Percentiles rank a stretch among this genome's conserved stretches.
phyloP scores from a whole-genome alignment of 2,888 invertebrate genomes.

The Marronus borbonicus region DNA sequence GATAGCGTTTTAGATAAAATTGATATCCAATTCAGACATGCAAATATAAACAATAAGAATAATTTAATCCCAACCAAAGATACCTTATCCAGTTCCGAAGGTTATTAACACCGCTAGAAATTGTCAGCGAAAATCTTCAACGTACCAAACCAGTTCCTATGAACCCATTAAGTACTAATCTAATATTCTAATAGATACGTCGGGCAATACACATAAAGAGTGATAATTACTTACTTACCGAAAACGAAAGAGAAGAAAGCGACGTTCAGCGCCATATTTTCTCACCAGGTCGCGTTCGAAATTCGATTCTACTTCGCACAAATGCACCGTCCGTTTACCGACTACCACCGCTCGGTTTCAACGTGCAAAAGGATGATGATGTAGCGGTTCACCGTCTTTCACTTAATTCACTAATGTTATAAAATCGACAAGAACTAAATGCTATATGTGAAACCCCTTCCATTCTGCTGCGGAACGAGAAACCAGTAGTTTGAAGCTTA shows the following conservation, averaged over 20 bases:
- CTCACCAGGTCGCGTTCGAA: neutral
- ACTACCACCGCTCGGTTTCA: neutral
- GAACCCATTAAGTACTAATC: too few species aligned
- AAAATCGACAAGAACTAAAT: constrained; percentile 61
- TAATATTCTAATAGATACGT: too few species aligned
- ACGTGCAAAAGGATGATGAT: neutral
- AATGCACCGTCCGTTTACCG: neutral
- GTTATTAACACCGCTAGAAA: too few species aligned
- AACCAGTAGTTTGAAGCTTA: constrained; percentile 29
- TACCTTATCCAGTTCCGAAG: too few species aligned
- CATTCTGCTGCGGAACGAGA: constrained; percentile 53
- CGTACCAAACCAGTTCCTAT: too few species aligned
- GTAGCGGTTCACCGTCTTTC: constrained; percentile 61
- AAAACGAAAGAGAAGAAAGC: constrained; percentile 37
- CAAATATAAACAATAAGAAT: too few species aligned
- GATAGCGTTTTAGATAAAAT: too few species aligned
- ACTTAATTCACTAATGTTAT: constrained; percentile 64
- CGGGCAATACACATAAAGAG: too few species aligned
- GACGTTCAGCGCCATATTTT: constrained; percentile 34
- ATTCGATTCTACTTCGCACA: neutral
- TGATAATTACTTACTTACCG: constrained; percentile 28
- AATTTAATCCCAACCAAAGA: too few species aligned
- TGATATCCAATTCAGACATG: too few species aligned
- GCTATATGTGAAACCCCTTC: constrained; percentile 59
- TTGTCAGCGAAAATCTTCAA: too few species aligned